Conservation (phyloP, 2,888 invertebrate species). For the Diploptera punctata region DNA sequence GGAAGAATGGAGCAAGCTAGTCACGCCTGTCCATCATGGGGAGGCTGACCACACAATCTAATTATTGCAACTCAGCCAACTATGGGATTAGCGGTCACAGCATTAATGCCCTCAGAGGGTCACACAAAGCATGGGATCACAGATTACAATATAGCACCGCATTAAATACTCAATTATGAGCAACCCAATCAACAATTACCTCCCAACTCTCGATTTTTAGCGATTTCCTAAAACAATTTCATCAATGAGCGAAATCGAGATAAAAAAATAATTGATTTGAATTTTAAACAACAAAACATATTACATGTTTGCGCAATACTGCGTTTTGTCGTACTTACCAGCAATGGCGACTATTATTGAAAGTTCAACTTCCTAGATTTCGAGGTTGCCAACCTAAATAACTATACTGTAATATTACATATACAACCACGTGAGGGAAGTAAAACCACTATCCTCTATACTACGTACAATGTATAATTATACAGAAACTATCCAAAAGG, state of each 20-base stretch:
- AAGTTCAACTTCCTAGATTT: too few species aligned
- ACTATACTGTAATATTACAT: too few species aligned
- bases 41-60: conserved; percentile 13
- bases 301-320: too few species aligned
- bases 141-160: background rate
- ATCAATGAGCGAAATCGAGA: background rate
- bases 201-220: too few species aligned
- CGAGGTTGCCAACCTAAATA: too few species aligned
- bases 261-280: background rate
- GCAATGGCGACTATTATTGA: too few species aligned
- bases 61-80: conserved; percentile 13
- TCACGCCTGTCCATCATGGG: background rate
- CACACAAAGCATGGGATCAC: conserved; percentile 3
- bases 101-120: conserved; percentile 8
- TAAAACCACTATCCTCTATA: too few species aligned
- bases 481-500: too few species aligned
- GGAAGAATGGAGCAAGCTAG: background rate
- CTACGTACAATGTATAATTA: too few species aligned
- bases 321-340: too few species aligned
- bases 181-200: background rate
- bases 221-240: background rate
- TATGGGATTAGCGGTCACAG: conserved; percentile 19
- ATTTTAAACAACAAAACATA: too few species aligned
- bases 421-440: too few species aligned
- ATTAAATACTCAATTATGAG: conserved; percentile 12